phyloP scores from a whole-genome alignment of 2,113 vertebrate species.

The Motacilla tschutschensis region DNA sequence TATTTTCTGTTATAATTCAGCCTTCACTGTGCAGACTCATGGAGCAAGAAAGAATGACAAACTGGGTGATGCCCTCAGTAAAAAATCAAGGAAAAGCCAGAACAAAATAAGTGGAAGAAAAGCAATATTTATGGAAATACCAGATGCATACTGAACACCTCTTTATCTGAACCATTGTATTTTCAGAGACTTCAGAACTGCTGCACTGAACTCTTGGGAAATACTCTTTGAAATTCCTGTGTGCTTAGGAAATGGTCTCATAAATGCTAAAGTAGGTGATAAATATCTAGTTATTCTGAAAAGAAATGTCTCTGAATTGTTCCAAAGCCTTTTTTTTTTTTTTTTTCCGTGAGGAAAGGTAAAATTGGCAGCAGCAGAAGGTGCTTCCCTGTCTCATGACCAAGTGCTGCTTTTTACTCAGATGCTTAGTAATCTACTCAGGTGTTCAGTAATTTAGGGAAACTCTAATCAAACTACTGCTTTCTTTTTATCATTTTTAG shows the following conservation, averaged over 20 bases:
- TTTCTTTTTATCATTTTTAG: neutral
- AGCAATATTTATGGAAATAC: constrained; percentile 32
- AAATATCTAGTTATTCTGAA: constrained; percentile 21
- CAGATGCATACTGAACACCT: neutral
- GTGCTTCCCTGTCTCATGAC: neutral
- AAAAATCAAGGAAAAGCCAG: neutral
- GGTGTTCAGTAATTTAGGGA: neutral
- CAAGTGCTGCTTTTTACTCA: neutral
- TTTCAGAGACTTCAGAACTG: neutral
- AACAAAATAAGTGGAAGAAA: neutral
- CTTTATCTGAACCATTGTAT: neutral
- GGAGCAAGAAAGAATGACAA: neutral
- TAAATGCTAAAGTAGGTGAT: constrained; percentile 21
- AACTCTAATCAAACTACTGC: neutral
- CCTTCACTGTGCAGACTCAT: neutral
- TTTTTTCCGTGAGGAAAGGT: neutral
- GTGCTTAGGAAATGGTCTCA: constrained; percentile 1
- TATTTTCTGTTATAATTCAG: neutral
- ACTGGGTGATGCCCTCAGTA: neutral
- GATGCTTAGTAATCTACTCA: no score
- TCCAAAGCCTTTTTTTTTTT: neutral
- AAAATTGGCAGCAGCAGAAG: neutral
- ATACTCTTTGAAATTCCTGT: constrained; percentile 12
- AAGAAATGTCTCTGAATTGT: neutral
- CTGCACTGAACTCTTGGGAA: constrained; percentile 4